Percentiles rank a stretch among this genome's conserved stretches.
phyloP scores from a whole-genome alignment of 2,797 vertebrate genomes.

The Uromys caudimaculatus region DNA sequence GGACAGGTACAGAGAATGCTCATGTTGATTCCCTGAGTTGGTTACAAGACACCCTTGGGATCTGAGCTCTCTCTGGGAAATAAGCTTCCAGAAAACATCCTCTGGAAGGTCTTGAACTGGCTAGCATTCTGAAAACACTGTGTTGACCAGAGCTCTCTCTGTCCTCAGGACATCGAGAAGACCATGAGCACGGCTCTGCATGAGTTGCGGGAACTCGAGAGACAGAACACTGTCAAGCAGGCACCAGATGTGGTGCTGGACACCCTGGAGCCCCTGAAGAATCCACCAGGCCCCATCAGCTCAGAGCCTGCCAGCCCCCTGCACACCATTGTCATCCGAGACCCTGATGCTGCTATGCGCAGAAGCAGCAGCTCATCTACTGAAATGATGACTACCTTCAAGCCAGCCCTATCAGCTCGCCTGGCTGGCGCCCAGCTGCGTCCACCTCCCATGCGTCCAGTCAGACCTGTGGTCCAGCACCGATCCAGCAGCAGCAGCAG shows the following conservation, averaged over 20 bases:
- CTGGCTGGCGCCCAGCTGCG: slow-evolving; percentile 93
- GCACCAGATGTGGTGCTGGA: slow-evolving; percentile 96
- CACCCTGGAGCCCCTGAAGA: slow-evolving; percentile 96
- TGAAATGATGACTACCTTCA: slow-evolving; percentile 97
- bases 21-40: neutral
- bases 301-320: slow-evolving; percentile 94
- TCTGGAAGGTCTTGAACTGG: neutral
- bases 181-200: slow-evolving; percentile 97
- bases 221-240: slow-evolving; percentile 97
- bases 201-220: slow-evolving; percentile 95
- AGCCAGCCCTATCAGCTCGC: slow-evolving; percentile 92
- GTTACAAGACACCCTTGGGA: neutral
- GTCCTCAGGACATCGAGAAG: slow-evolving; percentile 95
- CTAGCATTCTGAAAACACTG: neutral
- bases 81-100: neutral
- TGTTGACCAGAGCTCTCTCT: slow-evolving; percentile 56
- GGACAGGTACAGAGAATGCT: neutral
- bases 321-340: slow-evolving; percentile 96
- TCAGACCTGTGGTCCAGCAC: slow-evolving; percentile 92
- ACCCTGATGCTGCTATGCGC: slow-evolving; percentile 94
- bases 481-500: slow-evolving; percentile 96
- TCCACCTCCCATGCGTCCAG: slow-evolving; percentile 92
- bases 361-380: slow-evolving; percentile 94
- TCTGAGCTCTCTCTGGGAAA: neutral
- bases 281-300: slow-evolving; percentile 89